A percentile compares a stretch with the other conserved stretches of the same genome.
Evolutionary conservation across 1,140 invertebrate species (phyloP).

Genomic region (Riptortus pedestris): DNA sequence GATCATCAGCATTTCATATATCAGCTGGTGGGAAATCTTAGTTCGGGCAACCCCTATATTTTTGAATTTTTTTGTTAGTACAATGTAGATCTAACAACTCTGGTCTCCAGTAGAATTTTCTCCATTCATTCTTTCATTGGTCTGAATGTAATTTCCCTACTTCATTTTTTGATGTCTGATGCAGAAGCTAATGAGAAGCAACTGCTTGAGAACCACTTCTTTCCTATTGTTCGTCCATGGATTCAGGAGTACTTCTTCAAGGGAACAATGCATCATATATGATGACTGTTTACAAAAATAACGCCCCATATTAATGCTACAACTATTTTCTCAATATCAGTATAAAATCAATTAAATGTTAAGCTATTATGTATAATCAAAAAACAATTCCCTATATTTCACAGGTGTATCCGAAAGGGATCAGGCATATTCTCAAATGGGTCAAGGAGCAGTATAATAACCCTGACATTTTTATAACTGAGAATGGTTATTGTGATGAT

Average conservation of each 20-base stretch:
- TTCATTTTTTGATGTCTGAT: too few species aligned
- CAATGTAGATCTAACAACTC: too few species aligned
- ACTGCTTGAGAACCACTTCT: too few species aligned
- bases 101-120: too few species aligned
- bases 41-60: too few species aligned
- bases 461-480: neutral
- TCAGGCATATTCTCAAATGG: neutral
- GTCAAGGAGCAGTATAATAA: neutral
- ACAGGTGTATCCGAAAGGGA: neutral
- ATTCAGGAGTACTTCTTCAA: neutral
- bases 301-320: neutral
- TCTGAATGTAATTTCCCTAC: too few species aligned
- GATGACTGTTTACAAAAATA: neutral
- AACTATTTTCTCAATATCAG: neutral
- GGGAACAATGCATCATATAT: neutral
- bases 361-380: neutral
- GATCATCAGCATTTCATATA: too few species aligned
- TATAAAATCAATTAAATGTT: neutral
- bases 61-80: too few species aligned
- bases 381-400: neutral
- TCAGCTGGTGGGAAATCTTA: too few species aligned
- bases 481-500: slow-evolving; percentile 8
- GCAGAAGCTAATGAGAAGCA: too few species aligned
- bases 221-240: too few species aligned
- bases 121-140: too few species aligned